phyloP scores from a whole-genome alignment of 2,888 invertebrate genomes.

The Sthenelais limicola region DNA sequence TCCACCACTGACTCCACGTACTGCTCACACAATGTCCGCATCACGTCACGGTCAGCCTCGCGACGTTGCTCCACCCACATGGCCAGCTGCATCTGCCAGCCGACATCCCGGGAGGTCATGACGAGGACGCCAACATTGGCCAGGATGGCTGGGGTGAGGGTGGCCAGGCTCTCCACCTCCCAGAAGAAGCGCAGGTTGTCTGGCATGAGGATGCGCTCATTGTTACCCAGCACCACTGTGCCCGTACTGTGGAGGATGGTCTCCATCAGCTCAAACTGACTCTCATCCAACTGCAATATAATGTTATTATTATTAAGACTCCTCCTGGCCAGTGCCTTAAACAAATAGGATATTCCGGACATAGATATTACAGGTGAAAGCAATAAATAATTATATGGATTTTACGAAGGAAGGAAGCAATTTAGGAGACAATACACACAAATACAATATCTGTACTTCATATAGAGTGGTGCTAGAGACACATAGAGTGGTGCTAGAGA shows the following conservation, averaged over 20 bases:
- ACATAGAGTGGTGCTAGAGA: too few species aligned
- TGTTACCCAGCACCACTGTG: constrained; percentile 68
- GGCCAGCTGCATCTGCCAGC: constrained; percentile 68
- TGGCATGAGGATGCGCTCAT: constrained; percentile 65
- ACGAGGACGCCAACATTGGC: constrained; percentile 67
- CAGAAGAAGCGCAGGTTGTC: constrained; percentile 68
- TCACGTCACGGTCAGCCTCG: constrained; percentile 60
- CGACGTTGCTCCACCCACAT: constrained; percentile 68
- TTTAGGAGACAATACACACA: too few species aligned
- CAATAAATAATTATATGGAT: too few species aligned
- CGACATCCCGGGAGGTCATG: constrained; percentile 66
- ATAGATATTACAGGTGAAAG: too few species aligned
- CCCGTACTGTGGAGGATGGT: constrained; percentile 63
- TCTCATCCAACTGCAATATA: constrained; percentile 60
- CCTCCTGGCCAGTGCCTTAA: too few species aligned
- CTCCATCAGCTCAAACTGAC: constrained; percentile 67
- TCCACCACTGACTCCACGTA: constrained; percentile 39
- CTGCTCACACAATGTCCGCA: constrained; percentile 51
- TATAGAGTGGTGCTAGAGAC: too few species aligned
- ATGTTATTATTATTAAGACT: too few species aligned
- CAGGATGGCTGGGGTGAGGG: constrained; percentile 65
- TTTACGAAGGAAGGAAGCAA: too few species aligned
- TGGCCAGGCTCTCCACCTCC: constrained; percentile 68
- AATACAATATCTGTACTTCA: too few species aligned
- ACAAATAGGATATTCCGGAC: too few species aligned